phyloP scores from a whole-genome alignment of 2,797 vertebrate species.

The Erithacus rubecula region DNA sequence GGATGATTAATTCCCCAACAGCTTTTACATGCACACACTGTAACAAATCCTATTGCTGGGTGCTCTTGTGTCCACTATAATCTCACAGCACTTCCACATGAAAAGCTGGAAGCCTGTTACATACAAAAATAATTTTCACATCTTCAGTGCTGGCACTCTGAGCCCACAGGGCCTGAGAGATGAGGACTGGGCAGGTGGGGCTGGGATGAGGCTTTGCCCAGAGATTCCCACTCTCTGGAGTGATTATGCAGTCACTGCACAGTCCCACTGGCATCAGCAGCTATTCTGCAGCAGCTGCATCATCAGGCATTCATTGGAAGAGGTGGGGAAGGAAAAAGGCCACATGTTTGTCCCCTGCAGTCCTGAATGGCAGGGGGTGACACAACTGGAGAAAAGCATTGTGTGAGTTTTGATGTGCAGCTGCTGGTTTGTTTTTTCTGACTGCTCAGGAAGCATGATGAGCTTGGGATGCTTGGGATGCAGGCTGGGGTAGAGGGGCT shows the following conservation, averaged over 20 bases:
- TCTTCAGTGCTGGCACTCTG: neutral
- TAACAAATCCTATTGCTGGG: neutral
- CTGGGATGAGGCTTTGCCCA: neutral
- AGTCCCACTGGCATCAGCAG: neutral
- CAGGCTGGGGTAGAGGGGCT: neutral
- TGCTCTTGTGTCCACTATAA: neutral
- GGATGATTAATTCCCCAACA: neutral
- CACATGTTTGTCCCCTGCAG: neutral
- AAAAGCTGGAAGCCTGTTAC: neutral
- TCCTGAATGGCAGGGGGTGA: neutral
- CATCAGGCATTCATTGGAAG: neutral
- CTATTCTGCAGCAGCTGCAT: constrained; percentile 43
- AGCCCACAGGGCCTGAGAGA: neutral
- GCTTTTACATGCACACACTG: neutral
- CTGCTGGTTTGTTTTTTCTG: neutral
- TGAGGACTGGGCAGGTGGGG: neutral
- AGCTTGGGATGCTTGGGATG: neutral
- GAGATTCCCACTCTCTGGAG: neutral
- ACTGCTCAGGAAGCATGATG: neutral
- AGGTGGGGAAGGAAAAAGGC: neutral
- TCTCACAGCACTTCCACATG: neutral
- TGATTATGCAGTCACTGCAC: neutral
- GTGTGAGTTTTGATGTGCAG: neutral
- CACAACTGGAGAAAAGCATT: neutral
- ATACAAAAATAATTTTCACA: neutral